phyloP scores from a whole-genome alignment of 2,113 vertebrate genomes.

The Edolisoma coerulescens region DNA sequence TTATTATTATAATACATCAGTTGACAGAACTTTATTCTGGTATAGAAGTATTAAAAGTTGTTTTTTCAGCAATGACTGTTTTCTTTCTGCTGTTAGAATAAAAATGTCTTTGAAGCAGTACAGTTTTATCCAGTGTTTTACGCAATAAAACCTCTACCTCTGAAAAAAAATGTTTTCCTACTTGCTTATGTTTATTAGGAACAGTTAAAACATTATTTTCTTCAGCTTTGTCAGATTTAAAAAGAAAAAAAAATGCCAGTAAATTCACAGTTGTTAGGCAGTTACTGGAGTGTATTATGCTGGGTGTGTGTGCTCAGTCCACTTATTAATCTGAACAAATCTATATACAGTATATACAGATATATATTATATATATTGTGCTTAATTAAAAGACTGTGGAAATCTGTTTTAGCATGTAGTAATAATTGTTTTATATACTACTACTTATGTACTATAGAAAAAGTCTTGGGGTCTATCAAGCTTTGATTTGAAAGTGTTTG shows the following conservation, averaged over 20 bases:
- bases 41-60: conserved; percentile 86
- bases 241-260: conserved; percentile 23
- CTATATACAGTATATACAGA: conserved; percentile 37
- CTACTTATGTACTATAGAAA: conserved; percentile 31
- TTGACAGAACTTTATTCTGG: conserved; percentile 87
- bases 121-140: conserved; percentile 86
- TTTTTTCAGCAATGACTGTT: conserved; percentile 85
- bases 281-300: conserved; percentile 52
- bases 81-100: conserved; percentile 85
- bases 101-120: conserved; percentile 89
- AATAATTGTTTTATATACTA: conserved; percentile 49
- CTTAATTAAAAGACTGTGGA: conserved; percentile 63
- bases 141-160: conserved; percentile 93
- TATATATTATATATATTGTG: conserved; percentile 50
- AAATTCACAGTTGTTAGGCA: conserved; percentile 55
- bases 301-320: conserved; percentile 54
- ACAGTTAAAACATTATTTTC: conserved; percentile 31
- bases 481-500: conserved; percentile 50
- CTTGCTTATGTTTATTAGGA: conserved; percentile 62
- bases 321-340: conserved; percentile 34
- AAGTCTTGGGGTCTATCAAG: conserved; percentile 32
- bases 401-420: conserved; percentile 50
- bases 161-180: conserved; percentile 68
- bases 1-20: conserved; percentile 89
- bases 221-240: conserved; percentile 26